A percentile compares a stretch with the other conserved stretches of the same genome.
These are phyloP conservation scores for Cettia cetti DNA, from an alignment of 2,113 vertebrate species.

Conservation along the genomic window DNA sequence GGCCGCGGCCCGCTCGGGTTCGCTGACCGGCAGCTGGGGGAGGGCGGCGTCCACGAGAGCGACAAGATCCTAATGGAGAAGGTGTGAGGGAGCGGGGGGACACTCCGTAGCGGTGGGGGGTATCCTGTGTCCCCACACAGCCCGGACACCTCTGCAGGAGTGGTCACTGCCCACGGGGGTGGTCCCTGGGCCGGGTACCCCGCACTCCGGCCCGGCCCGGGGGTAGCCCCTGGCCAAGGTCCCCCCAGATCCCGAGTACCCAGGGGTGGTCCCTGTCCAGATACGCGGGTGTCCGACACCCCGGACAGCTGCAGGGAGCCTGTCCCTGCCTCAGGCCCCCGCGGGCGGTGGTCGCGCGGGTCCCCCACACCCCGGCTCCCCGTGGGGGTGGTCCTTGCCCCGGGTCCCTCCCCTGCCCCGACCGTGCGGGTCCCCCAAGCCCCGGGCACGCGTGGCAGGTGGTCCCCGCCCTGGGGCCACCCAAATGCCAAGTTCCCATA, in stretches of 20 bases:
- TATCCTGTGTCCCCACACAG: too few species aligned
- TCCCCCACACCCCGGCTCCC: too few species aligned
- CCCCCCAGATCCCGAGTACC: not conserved
- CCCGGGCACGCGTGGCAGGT: fast-evolving
- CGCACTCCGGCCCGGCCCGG: not conserved
- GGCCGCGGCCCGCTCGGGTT: slow-evolving; percentile 83
- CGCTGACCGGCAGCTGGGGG: slow-evolving; percentile 91
- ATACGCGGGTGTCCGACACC: fast-evolving
- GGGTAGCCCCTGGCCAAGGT: not conserved
- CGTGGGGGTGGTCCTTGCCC: too few species aligned
- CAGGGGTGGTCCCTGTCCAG: not conserved
- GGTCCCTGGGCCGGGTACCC: not conserved
- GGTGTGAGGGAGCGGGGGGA: slow-evolving; percentile 55
- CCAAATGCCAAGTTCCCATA: fast-evolving
- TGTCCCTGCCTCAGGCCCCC: too few species aligned
- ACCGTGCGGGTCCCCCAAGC: too few species aligned
- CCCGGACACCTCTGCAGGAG: not conserved
- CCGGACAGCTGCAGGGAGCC: too few species aligned
- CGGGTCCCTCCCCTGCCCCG: not conserved
- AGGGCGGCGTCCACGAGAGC: slow-evolving; percentile 92
- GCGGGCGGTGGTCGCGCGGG: not conserved
- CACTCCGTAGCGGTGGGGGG: too few species aligned
- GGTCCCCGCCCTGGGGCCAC: fast-evolving
- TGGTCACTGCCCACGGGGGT: not conserved
- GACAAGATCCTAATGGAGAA: slow-evolving; percentile 96